Conservation (phyloP, 2,113 vertebrate species). For the Ageneiosus marmoratus region DNA sequence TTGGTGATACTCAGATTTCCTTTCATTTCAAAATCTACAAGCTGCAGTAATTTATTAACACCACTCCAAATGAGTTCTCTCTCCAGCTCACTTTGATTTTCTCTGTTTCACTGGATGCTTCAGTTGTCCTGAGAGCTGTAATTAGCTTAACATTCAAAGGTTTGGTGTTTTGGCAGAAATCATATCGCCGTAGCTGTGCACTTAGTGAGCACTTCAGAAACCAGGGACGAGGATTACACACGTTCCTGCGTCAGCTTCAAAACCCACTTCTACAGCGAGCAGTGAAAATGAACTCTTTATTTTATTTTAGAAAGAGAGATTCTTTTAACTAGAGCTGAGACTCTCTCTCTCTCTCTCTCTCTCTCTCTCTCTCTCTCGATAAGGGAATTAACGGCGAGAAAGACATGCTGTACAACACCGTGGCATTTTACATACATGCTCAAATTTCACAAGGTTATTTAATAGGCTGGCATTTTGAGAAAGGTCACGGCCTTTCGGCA, state of each 20-base stretch:
- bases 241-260: background rate
- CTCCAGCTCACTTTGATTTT: background rate
- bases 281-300: background rate
- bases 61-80: background rate
- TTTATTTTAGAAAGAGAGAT: background rate
- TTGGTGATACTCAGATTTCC: background rate
- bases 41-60: background rate
- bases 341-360: too few species aligned
- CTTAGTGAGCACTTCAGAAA: background rate
- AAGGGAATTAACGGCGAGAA: constrained; percentile 26
- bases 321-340: background rate
- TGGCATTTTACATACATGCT: constrained; percentile 70
- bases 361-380: too few species aligned
- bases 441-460: constrained; percentile 68
- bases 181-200: background rate
- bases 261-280: background rate
- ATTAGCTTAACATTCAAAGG: constrained; percentile 55
- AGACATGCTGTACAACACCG: constrained; percentile 57
- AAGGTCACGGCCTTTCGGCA: constrained; percentile 76
- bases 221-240: background rate
- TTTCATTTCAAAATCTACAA: background rate
- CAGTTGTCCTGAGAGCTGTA: constrained; percentile 44
- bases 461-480: constrained; percentile 72
- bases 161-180: constrained; percentile 8
- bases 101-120: background rate